These are phyloP conservation scores for Ptychochromis oligacanthus DNA, from an alignment of 2,113 vertebrate species.

Conservation along the genomic window DNA sequence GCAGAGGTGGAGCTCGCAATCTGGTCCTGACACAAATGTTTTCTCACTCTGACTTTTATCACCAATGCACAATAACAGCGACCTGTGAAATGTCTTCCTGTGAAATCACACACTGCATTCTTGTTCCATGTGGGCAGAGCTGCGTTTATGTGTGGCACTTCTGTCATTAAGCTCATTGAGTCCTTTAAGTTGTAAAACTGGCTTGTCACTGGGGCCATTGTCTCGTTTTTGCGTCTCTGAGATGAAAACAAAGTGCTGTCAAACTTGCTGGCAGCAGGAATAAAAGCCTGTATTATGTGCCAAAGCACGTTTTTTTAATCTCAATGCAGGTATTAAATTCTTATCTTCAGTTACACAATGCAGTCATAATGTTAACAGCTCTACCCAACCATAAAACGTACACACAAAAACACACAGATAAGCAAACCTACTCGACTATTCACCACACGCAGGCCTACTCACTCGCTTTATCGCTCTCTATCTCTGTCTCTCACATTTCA, in stretches of 20 bases:
- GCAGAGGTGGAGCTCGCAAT: conserved; percentile 51
- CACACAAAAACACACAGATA: conserved; percentile 45
- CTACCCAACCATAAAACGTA: conserved; percentile 55
- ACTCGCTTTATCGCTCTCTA: conserved; percentile 22
- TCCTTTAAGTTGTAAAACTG: conserved; percentile 50
- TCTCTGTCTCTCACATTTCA: conserved; percentile 34
- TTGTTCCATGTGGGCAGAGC: conserved; percentile 12
- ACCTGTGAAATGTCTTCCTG: conserved; percentile 61
- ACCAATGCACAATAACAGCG: conserved; percentile 41
- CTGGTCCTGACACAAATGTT: conserved; percentile 55
- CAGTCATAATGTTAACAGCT: conserved; percentile 58
- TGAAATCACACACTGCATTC: conserved; percentile 31
- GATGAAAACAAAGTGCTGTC: conserved; percentile 40
- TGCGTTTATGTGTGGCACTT: conserved; percentile 47
- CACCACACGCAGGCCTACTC: conserved; percentile 20
- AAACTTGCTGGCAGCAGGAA: conserved; percentile 41
- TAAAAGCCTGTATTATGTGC: conserved; percentile 33
- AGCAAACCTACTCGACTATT: conserved; percentile 39
- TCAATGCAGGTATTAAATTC: conserved; percentile 52
- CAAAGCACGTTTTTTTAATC: conserved; percentile 47
- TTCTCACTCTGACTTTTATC: conserved; percentile 57
- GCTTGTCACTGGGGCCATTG: conserved; percentile 43
- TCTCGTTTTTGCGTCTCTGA: conserved; percentile 34
- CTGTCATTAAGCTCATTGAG: conserved; percentile 50
- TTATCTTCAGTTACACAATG: conserved; percentile 61